These are phyloP conservation scores for human DNA, from an alignment of 2,113 vertebrate species.

Conservation along the genomic window DNA sequence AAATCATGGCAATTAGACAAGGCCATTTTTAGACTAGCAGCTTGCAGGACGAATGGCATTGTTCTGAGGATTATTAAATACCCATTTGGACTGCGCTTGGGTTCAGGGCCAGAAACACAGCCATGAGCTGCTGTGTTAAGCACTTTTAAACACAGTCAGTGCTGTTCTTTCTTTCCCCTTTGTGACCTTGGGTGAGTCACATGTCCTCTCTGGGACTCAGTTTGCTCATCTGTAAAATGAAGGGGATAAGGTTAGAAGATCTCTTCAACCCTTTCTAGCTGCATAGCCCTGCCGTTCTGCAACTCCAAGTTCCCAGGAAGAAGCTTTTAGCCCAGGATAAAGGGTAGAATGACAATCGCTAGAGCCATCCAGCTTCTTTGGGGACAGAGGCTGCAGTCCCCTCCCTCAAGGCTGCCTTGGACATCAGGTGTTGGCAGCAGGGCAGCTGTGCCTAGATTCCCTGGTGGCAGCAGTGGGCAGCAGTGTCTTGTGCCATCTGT, in stretches of 20 bases:
- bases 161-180: not conserved
- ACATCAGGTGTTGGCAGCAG: conserved; percentile 15
- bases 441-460: conserved; percentile 37
- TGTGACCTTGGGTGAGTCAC: not conserved
- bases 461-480: conserved; percentile 24
- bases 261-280: not conserved
- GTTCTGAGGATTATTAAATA: conserved; percentile 67
- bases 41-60: conserved; percentile 50
- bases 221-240: conserved; percentile 51
- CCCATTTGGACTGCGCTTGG: conserved; percentile 53
- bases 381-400: not conserved
- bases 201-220: not conserved
- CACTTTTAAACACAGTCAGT: not conserved
- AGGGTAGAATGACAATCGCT: not conserved
- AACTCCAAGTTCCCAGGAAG: not conserved
- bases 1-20: conserved; percentile 70
- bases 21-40: conserved; percentile 70
- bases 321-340: not conserved
- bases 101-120: conserved; percentile 62
- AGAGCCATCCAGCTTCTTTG: not conserved
- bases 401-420: not conserved
- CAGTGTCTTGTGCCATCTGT: conserved; percentile 53
- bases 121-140: conserved; percentile 38
- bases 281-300: not conserved
- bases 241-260: not conserved